Evolutionary conservation across 2,797 vertebrate genomes (phyloP), one percentile per base, ranked within the genome.

Genomic region (Buceros bicornis): DNA sequence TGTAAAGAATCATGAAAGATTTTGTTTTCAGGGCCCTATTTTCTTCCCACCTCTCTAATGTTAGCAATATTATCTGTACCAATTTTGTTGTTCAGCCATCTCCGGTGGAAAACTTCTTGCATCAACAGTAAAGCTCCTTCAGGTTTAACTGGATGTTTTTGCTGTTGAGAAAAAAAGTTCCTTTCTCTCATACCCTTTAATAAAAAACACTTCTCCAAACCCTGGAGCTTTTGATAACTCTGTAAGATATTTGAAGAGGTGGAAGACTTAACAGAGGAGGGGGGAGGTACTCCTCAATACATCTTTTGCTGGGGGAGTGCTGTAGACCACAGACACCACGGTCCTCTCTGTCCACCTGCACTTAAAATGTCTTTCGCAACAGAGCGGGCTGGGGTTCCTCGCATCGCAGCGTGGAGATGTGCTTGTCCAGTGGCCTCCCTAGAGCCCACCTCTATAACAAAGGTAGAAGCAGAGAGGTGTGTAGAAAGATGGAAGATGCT

Each of bases 161-260:
- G 43, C 31, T 84, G 56, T 64, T 87, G 62, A 95, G 79, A n/a
- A 84, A 89, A 95, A 81, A n/a, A 84, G 15, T 45, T 87, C 28
- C 35, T 58, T 95, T 78, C 48, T 95, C 65, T 95, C 31, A 14
- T 70, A 73, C 73, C 62, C 1, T 10, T 90, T 90, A 90, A 95
- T 93, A 94, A 95, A 96, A 90, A 87, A 86, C 37, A 90, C 26
- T 42, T 54, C 58, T 25, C 43, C 91, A 84, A 45, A 31, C 82
- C 89, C 92, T 82, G 89, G 58, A 84, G 85, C 82, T 93, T 97
- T 95, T 85, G 93, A 95, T 92, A 94, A 88, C 85, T 48, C 22
- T 78, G n/a, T 6, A 69, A 69, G 73, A 37, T 88, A 86, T 42
- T 83, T 62, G 66, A 82, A 76, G 69, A 90, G 72, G 28, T 29